Percentiles rank a stretch among this genome's conserved stretches.
Evolutionary conservation across 2,888 invertebrate genomes (phyloP).

Genomic region (Acanthococcus lagerstroemiae): DNA sequence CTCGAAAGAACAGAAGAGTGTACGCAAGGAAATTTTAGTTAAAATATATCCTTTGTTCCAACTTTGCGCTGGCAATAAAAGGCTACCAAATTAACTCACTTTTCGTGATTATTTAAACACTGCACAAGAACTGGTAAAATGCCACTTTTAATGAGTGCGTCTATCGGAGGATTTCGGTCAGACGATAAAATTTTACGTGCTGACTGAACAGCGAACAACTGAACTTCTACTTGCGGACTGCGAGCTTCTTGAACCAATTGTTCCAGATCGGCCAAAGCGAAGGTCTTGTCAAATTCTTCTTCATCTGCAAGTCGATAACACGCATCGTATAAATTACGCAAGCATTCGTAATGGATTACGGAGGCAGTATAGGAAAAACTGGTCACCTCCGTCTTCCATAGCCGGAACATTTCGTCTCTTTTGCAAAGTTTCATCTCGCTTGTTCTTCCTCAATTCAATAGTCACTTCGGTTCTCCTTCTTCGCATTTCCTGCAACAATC

Average conservation of each 20-base stretch:
- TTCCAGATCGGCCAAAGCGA: slow-evolving; percentile 61
- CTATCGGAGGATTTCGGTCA: slow-evolving; percentile 96
- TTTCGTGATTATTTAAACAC: slow-evolving; percentile 74
- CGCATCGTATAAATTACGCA: background rate
- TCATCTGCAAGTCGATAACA: slow-evolving; percentile 35
- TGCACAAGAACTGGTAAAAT: slow-evolving; percentile 88
- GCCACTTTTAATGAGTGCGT: slow-evolving; percentile 84
- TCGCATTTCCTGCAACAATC: slow-evolving; percentile 75
- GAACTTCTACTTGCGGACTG: slow-evolving; percentile 66
- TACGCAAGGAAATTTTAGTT: too few species aligned
- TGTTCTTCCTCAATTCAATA: slow-evolving; percentile 93
- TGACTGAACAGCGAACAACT: slow-evolving; percentile 85
- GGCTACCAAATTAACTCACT: slow-evolving; percentile 48
- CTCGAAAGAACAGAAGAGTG: too few species aligned
- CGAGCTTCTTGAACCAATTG: slow-evolving; percentile 74
- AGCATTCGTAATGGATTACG: background rate
- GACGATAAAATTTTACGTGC: slow-evolving; percentile 92
- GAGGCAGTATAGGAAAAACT: too few species aligned
- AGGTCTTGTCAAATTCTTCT: slow-evolving; percentile 37
- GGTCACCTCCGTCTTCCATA: slow-evolving; percentile 62
- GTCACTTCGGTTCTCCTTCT: slow-evolving; percentile 92
- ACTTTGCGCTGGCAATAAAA: too few species aligned
- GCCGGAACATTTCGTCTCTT: slow-evolving; percentile 92
- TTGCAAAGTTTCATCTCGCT: slow-evolving; percentile 90
- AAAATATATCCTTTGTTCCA: too few species aligned